Percentiles rank a stretch among this genome's conserved stretches.
These are phyloP conservation scores for Drosophila nigritarsus DNA, from an alignment of 2,888 invertebrate genomes.

Conservation along the genomic window DNA sequence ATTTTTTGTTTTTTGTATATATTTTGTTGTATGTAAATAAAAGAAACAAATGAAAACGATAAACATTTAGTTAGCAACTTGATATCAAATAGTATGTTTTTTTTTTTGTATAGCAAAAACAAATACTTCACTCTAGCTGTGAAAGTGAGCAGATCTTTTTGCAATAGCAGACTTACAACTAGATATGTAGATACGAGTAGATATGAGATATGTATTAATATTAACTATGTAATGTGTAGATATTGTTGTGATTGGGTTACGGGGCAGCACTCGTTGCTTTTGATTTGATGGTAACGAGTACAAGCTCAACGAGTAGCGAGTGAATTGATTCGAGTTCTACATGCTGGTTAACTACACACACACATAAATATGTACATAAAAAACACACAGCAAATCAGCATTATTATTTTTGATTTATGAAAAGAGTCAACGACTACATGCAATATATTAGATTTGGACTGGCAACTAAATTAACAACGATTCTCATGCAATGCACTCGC, in stretches of 20 bases:
- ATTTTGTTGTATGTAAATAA: conserved; percentile 79
- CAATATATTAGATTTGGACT: conserved; percentile 16
- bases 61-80: conserved; percentile 85
- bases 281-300: conserved; percentile 1
- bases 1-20: conserved; percentile 44
- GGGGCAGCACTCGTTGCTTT: conserved; percentile 11
- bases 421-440: conserved; percentile 30
- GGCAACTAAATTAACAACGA: conserved; percentile 65
- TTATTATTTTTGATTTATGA: conserved; percentile 24
- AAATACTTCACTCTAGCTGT: conserved; percentile 32
- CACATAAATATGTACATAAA: conserved; percentile 41
- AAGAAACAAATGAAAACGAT: conserved; percentile 83
- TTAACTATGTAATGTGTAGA: conserved; percentile 4
- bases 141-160: conserved; percentile 37
- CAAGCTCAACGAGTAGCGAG: conserved; percentile 14
- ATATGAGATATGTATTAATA: conserved; percentile 28
- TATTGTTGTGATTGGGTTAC: conserved; percentile 1
- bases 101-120: conserved; percentile 30
- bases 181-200: conserved; percentile 27
- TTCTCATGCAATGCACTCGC: conserved; percentile 82
- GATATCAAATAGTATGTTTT: conserved; percentile 59
- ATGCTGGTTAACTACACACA: conserved; percentile 44
- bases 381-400: conserved; percentile 29
- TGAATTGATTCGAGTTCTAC: conserved; percentile 30
- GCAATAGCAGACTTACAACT: conserved; percentile 53